Evolutionary conservation across 2,888 invertebrate genomes (phyloP).

Genomic region (Patella pellucida): DNA sequence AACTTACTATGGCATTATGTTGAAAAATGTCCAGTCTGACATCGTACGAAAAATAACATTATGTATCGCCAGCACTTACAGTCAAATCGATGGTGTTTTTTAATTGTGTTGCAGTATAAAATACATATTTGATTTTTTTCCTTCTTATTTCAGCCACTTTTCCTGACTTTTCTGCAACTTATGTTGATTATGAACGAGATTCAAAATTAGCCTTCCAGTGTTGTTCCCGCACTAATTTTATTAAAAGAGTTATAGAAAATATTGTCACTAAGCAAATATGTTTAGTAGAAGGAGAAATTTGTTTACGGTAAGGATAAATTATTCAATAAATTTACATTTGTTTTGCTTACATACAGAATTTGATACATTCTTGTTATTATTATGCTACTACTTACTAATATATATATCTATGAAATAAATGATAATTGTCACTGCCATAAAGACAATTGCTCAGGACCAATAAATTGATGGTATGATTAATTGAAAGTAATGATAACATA

Average conservation of each 20-base stretch:
- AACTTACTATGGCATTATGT: no score
- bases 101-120: neutral
- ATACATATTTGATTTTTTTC: neutral
- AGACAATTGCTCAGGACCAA: no score
- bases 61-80: no score
- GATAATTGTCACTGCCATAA: no score
- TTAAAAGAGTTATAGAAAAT: slow-evolving; percentile 33
- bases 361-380: no score
- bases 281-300: slow-evolving; percentile 30
- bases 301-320: slow-evolving; percentile 27
- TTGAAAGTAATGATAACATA: no score
- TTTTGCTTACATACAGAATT: no score
- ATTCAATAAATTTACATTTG: no score
- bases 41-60: neutral
- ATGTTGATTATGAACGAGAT: slow-evolving; percentile 41
- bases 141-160: slow-evolving; percentile 38
- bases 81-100: no score
- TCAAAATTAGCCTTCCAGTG: slow-evolving; percentile 40
- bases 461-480: no score
- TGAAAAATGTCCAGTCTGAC: neutral
- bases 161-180: slow-evolving; percentile 33
- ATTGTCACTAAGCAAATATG: slow-evolving; percentile 26
- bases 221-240: slow-evolving; percentile 39
- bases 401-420: no score
- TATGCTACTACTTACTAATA: no score